Conservation (phyloP, 2,888 invertebrate species). For the Steinernema hermaphroditum region DNA sequence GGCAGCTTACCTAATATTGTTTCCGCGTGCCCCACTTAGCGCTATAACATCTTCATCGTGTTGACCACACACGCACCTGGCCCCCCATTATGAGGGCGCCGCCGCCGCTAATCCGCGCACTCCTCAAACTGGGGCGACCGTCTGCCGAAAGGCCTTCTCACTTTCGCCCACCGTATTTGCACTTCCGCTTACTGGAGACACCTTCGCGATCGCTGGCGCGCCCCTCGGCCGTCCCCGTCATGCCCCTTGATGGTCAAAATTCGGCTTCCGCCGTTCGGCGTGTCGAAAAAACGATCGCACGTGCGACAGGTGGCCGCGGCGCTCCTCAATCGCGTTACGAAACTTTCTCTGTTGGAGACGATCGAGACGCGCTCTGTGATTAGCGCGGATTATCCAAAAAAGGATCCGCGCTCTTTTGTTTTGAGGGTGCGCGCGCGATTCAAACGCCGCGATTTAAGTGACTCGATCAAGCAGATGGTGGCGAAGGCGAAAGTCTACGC, state of each 20-base stretch:
- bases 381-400: constrained; percentile 13
- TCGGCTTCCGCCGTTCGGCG: neutral
- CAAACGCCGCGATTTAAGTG: constrained; percentile 8
- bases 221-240: neutral
- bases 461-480: neutral
- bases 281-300: constrained; percentile 8
- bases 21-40: neutral
- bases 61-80: neutral
- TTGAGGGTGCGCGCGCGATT: neutral
- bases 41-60: neutral
- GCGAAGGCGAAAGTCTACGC: neutral
- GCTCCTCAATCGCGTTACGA: neutral
- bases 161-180: constrained; percentile 12
- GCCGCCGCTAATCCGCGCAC: constrained; percentile 9
- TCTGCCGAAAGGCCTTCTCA: neutral
- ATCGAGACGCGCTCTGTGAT: constrained; percentile 18
- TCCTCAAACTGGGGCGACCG: neutral
- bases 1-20: too few relatives aligned
- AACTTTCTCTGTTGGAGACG: constrained; percentile 17
- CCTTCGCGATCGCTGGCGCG: neutral
- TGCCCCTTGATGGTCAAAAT: neutral
- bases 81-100: neutral
- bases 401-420: neutral
- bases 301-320: constrained; percentile 14
- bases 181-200: constrained; percentile 9